Conservation (phyloP, 2,113 vertebrate genomes). For the Salvelinus fontinalis region DNA sequence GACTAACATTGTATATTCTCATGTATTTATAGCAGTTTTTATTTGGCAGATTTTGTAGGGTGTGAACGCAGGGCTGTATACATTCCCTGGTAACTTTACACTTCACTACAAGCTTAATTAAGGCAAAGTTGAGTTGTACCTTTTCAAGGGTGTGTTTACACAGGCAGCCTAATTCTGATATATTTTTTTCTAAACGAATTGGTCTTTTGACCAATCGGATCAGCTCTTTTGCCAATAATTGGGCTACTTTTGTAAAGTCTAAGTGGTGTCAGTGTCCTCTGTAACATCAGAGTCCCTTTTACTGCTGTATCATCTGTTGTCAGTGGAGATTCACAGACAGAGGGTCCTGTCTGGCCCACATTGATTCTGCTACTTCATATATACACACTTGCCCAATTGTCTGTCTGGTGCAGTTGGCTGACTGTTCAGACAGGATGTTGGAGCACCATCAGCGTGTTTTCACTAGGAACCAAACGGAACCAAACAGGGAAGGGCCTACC, state of each 20-base stretch:
- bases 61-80: no score
- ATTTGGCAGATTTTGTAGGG: background rate
- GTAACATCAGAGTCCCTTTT: background rate
- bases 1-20: no score
- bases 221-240: no score
- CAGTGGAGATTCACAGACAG: background rate
- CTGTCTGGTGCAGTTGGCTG: background rate
- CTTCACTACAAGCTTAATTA: background rate
- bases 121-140: no score
- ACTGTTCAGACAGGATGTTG: background rate
- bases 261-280: background rate
- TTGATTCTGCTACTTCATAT: no score
- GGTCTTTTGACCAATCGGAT: no score
- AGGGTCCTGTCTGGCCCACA: background rate
- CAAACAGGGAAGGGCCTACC: no score
- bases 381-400: background rate
- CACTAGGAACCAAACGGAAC: no score
- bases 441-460: background rate
- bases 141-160: no score
- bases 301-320: background rate
- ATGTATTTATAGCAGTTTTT: background rate
- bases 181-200: no score
- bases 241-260: no score
- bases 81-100: background rate
- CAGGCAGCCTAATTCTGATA: no score